Conservation (phyloP, 2,888 invertebrate species). For the Horisme vitalbata region DNA sequence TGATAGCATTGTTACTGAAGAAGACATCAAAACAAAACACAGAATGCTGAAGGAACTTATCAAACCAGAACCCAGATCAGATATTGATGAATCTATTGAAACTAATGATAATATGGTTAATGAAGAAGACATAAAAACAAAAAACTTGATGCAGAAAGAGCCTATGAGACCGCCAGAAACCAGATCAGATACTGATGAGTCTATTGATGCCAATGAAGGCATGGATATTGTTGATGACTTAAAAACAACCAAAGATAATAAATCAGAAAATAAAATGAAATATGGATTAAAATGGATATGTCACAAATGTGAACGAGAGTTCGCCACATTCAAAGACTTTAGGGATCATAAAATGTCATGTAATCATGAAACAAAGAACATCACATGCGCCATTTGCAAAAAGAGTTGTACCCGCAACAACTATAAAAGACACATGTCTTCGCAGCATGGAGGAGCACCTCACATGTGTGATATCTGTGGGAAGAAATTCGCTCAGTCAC, state of each 20-base stretch:
- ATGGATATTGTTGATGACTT: constrained; percentile 31
- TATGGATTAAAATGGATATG: constrained; percentile 35
- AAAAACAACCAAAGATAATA: not conserved
- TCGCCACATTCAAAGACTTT: constrained; percentile 53
- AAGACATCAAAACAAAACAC: constrained; percentile 1
- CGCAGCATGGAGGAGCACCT: constrained; percentile 49
- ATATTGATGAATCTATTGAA: no score
- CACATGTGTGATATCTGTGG: constrained; percentile 74
- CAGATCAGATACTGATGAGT: no score
- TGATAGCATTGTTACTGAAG: constrained; percentile 9
- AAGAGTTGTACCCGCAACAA: constrained; percentile 58
- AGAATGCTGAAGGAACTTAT: no score
- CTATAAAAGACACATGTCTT: constrained; percentile 57
- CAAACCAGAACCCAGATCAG: no score
- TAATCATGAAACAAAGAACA: constrained; percentile 62
- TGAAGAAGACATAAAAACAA: constrained; percentile 20
- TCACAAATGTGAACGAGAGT: constrained; percentile 56
- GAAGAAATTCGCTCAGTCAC: constrained; percentile 58
- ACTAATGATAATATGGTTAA: no score
- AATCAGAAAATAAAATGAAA: constrained; percentile 7
- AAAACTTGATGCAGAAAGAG: no score
- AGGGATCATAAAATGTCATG: constrained; percentile 54
- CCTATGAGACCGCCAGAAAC: no score
- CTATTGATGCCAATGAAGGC: no score
- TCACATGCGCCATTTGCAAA: constrained; percentile 60